phyloP scores from a whole-genome alignment of 2,113 vertebrate genomes.

The Hippocampus mohnikei region DNA sequence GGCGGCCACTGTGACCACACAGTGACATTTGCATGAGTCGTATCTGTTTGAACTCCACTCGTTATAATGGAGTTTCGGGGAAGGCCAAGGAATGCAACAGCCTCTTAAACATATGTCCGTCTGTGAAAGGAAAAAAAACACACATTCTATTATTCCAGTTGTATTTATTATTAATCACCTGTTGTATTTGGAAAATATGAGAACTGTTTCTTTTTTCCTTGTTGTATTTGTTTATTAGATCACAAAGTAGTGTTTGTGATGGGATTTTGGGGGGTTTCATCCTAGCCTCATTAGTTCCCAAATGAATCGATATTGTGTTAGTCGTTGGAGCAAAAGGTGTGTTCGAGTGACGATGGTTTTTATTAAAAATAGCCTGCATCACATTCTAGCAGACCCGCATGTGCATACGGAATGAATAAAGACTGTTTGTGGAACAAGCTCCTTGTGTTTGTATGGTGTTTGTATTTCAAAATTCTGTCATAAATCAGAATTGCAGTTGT shows the following conservation, averaged over 20 bases:
- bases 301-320: constrained; percentile 9
- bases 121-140: constrained; percentile 56
- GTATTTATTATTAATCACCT: constrained; percentile 43
- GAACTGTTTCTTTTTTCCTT: constrained; percentile 43
- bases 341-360: constrained; percentile 34
- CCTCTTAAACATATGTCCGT: constrained; percentile 65
- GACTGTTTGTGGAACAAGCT: constrained; percentile 54
- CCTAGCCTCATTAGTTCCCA: constrained; percentile 29
- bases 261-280: constrained; percentile 47
- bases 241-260: constrained; percentile 55
- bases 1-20: constrained; percentile 76
- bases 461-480: background rate
- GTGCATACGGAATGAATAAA: constrained; percentile 70
- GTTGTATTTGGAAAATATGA: constrained; percentile 42
- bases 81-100: constrained; percentile 57
- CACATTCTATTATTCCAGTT: constrained; percentile 51
- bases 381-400: constrained; percentile 49
- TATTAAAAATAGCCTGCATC: constrained; percentile 36
- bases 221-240: constrained; percentile 32
- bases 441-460: constrained; percentile 15
- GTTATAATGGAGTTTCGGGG: constrained; percentile 29
- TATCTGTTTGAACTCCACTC: constrained; percentile 64
- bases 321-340: constrained; percentile 26
- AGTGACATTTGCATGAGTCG: constrained; percentile 73
- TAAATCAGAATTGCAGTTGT: background rate